Evolutionary conservation across 2,888 invertebrate genomes (phyloP).

Genomic region (Dexiosoma caninum): DNA sequence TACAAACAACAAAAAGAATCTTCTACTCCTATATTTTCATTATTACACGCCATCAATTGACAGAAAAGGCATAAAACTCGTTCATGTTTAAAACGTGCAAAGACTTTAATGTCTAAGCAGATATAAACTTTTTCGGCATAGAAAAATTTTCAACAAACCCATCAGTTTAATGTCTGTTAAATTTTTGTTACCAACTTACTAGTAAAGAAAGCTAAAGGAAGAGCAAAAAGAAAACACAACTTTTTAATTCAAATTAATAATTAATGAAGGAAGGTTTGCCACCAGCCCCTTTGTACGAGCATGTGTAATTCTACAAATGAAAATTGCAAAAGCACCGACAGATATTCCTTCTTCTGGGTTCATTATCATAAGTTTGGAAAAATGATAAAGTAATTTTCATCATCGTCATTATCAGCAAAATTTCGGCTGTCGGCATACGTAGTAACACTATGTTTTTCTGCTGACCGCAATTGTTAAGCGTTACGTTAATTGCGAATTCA

Average conservation of each 20-base stretch:
- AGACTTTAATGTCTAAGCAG: conserved; percentile 16
- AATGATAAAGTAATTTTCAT: neutral
- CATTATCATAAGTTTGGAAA: neutral
- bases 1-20: too few relatives aligned
- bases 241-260: conserved; percentile 44
- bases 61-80: neutral
- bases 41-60: conserved; percentile 38
- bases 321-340: neutral
- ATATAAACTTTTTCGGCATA: neutral
- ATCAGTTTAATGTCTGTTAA: neutral
- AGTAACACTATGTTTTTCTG: neutral
- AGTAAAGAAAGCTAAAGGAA: neutral
- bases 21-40: too few relatives aligned
- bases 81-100: conserved; percentile 35
- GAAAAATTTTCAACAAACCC: neutral
- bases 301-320: neutral
- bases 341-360: neutral
- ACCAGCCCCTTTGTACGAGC: neutral
- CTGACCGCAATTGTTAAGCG: neutral
- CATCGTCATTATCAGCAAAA: neutral
- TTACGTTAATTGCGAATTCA: conserved; percentile 1
- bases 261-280: conserved; percentile 31
- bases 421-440: neutral
- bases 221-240: conserved; percentile 1
- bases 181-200: conserved; percentile 8